Evolutionary conservation across 2,888 invertebrate genomes (phyloP), one percentile per base, ranked within the genome.

Genomic region (Protodeltote pygarga): DNA sequence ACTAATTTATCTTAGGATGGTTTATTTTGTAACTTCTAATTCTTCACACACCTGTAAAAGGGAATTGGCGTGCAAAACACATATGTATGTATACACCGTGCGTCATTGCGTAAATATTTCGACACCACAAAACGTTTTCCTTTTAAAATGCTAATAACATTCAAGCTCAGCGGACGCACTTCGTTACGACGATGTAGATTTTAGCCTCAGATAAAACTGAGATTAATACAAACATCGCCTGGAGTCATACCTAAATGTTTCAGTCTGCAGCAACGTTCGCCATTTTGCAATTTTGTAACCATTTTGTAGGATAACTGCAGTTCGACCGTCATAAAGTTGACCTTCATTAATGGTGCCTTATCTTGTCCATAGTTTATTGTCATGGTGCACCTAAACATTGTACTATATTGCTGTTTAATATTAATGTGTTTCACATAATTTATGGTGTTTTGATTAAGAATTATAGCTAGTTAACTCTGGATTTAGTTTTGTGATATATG

Each of bases 301-400:
- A 31, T 42, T 55, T 24, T 25, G 39, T 27, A 37, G 47, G 46
- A 46, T 68, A 46, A 58, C 52, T 55, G 53, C 42, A 57, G 25
- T 20, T 46, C 29, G 38, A 67, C 70, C 72, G 64, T 50, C 66
- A 68, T 77, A 75, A 77, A 75, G 51, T 52, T 66, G 54, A 67
- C 69, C 73, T 69, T 60, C 63, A 47, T 64, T 69, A 62, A 65
- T 65, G 67, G 62, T 46, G 28, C 27, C 55, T 67, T 70, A 69
- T 73, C 72, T 68, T 37, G 15, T 37, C 32, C 31, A 28, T 62
- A 53, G 58, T 69, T 69, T 71, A 70, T 58, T 59, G 63, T 42
- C 49, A 63, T 46, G 59, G 58, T 58, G 38, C 44, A 44, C 21
- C 45, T 58, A 44, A 52, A 50, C 46, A 51, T 50, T 53, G 57